phyloP scores from a whole-genome alignment of 2,888 invertebrate genomes.

The Ennomos erosarius region DNA sequence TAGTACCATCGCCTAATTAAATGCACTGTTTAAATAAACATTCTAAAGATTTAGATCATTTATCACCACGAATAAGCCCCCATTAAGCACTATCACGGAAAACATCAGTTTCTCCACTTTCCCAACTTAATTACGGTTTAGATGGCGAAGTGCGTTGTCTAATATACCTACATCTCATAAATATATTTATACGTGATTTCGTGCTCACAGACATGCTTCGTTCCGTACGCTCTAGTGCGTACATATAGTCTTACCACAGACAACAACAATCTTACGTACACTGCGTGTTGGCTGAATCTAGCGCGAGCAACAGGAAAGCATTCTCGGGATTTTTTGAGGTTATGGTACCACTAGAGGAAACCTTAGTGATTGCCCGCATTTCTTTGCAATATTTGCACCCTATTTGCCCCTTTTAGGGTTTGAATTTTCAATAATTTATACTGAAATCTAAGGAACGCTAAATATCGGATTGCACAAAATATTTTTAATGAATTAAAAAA shows the following conservation, averaged over 20 bases:
- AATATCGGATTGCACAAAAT: no score
- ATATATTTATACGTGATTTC: conserved; percentile 20
- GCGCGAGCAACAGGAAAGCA: background rate
- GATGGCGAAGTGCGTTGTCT: conserved; percentile 20
- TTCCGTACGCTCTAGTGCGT: background rate
- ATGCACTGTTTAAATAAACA: conserved; percentile 5
- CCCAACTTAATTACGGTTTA: conserved; percentile 39
- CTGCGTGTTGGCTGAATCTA: background rate
- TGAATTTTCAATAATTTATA: no score
- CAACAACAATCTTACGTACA: no score
- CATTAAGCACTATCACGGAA: conserved; percentile 22
- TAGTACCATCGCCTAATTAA: no score
- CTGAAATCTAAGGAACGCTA: no score
- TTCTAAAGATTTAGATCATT: conserved; percentile 16
- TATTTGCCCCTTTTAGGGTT: no score
- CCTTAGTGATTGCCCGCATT: no score
- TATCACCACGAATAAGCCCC: conserved; percentile 1
- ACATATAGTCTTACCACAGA: background rate
- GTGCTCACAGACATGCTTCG: conserved; percentile 22
- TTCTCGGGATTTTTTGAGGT: background rate
- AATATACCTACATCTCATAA: background rate
- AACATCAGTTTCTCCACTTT: conserved; percentile 41
- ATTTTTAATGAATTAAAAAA: no score
- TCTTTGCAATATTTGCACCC: no score
- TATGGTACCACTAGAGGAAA: background rate